These are phyloP conservation scores for Drosophila aff. DNA, from an alignment of 1,140 invertebrate genomes.

Conservation along the genomic window DNA sequence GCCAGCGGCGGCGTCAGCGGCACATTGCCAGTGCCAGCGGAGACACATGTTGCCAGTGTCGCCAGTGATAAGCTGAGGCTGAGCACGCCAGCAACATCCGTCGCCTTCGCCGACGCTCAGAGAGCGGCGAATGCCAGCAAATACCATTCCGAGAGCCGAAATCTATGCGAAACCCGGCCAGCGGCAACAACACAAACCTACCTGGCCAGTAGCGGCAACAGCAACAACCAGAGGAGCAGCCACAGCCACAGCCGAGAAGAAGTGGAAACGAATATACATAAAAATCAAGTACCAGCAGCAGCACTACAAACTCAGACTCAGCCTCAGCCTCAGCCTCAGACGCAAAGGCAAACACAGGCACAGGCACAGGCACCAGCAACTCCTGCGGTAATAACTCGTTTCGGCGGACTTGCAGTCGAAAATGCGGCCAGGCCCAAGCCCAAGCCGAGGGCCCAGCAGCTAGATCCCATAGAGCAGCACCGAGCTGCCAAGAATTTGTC, in stretches of 20 bases:
- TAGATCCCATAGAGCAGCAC: constrained; percentile 44
- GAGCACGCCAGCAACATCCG: constrained; percentile 32
- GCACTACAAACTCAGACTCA: constrained; percentile 32
- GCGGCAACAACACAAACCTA: constrained; percentile 74
- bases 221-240: constrained; percentile 29
- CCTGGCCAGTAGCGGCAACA: constrained; percentile 71
- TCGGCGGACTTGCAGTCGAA: constrained; percentile 76
- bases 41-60: constrained; percentile 44
- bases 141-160: constrained; percentile 63
- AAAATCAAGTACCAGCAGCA: constrained; percentile 78
- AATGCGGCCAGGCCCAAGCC: constrained; percentile 80
- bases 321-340: constrained; percentile 13
- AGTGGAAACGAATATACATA: constrained; percentile 82
- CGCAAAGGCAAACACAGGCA: not conserved
- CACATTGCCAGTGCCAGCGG: constrained; percentile 46
- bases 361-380: constrained; percentile 24
- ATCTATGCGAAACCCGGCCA: constrained; percentile 75
- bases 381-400: constrained; percentile 81
- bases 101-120: constrained; percentile 29
- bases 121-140: constrained; percentile 60
- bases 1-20: constrained; percentile 26
- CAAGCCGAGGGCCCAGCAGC: constrained; percentile 64
- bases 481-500: constrained; percentile 65
- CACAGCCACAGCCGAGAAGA: constrained; percentile 44
- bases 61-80: constrained; percentile 46